Evolutionary conservation across 2,888 invertebrate genomes (phyloP), one percentile per base, ranked within the genome.

Genomic region (Ariolimax columbianus): DNA sequence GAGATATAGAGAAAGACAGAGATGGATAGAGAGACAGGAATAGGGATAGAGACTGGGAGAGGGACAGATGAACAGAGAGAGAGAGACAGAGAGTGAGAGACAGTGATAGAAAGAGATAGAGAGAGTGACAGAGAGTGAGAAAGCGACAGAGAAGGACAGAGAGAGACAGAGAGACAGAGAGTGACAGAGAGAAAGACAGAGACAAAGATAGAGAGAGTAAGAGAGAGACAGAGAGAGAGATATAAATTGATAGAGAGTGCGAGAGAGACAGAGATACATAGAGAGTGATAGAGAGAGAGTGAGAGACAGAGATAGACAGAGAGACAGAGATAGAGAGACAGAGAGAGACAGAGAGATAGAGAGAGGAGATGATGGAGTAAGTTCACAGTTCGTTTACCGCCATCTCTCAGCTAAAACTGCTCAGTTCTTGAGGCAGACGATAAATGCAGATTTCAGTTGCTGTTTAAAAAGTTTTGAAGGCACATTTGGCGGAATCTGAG

Each of bases 121-220:
- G 9, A 47, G 47, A 47, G 47, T 11, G 47, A 47, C 9, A 11
- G 47, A 47, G 47, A 47, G 9, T 11, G 47, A 47, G 47, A 47
- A 11, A 47, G 47, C 7, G 7, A 47, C 47, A 47, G 9, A 47
- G 47, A 47, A 14, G 14, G 14, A 43, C n/a, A 75, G 75, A 59
- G 59, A 78, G 19, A 78, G 11, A 59, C 17, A 77, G 6, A 77
- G 43, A 77, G 43, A 47, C 43, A 77, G 40, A 43, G 77, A 77
- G 11, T 43, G 40, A 40, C 38, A 59, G 43, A 47, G 47, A 47
- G 7, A 14, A 7, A 47, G 7, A 47, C 9, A 47, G 47, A 47
- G 47, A 47, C 9, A 47, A 14, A 47, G 47, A 47, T 7, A 47
- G 47, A 47, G 47, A 47, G 47, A 47, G 7, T 11, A 7, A 75